A percentile compares a stretch with the other conserved stretches of the same genome.
phyloP scores from a whole-genome alignment of 2,888 invertebrate species.

The Elmis aenea region DNA sequence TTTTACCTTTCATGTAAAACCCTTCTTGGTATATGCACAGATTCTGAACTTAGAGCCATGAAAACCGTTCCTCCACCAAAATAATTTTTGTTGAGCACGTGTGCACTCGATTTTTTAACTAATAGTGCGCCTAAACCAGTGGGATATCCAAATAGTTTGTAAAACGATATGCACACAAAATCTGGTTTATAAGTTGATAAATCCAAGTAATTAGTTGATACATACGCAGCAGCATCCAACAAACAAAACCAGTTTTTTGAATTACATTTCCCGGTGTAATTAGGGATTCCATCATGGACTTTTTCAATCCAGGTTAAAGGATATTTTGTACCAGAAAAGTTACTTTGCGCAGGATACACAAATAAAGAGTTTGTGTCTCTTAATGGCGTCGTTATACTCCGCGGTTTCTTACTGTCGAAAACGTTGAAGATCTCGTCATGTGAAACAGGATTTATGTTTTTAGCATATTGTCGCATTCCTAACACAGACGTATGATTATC shows the following conservation, averaged over 20 bases:
- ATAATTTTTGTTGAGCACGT: slow-evolving; percentile 65
- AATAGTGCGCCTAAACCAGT: slow-evolving; percentile 90
- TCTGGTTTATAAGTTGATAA: slow-evolving; percentile 70
- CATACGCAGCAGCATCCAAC: slow-evolving; percentile 82
- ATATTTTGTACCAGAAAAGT: slow-evolving; percentile 90
- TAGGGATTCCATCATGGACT: slow-evolving; percentile 57
- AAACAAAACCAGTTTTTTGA: slow-evolving; percentile 62
- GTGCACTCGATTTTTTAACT: slow-evolving; percentile 61
- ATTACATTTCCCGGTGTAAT: slow-evolving; percentile 44
- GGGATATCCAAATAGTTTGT: slow-evolving; percentile 95
- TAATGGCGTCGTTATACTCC: neutral
- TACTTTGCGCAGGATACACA: slow-evolving; percentile 88
- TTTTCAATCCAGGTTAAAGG: slow-evolving; percentile 67
- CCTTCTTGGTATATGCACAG: slow-evolving; percentile 66
- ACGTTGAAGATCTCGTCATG: slow-evolving; percentile 53
- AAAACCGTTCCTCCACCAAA: slow-evolving; percentile 95
- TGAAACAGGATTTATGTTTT: slow-evolving; percentile 53
- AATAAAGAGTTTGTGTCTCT: slow-evolving; percentile 57
- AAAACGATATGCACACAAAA: slow-evolving; percentile 90
- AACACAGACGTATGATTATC: slow-evolving; percentile 96
- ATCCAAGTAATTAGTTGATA: slow-evolving; percentile 73
- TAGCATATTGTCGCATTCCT: slow-evolving; percentile 78
- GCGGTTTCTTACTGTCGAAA: slow-evolving; percentile 1
- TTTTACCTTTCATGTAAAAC: slow-evolving; percentile 67
- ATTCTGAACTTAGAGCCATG: slow-evolving; percentile 67